Evolutionary conservation across 2,113 vertebrate species (phyloP), one percentile per base, ranked within the genome.

Genomic region (Oplegnathus fasciatus): DNA sequence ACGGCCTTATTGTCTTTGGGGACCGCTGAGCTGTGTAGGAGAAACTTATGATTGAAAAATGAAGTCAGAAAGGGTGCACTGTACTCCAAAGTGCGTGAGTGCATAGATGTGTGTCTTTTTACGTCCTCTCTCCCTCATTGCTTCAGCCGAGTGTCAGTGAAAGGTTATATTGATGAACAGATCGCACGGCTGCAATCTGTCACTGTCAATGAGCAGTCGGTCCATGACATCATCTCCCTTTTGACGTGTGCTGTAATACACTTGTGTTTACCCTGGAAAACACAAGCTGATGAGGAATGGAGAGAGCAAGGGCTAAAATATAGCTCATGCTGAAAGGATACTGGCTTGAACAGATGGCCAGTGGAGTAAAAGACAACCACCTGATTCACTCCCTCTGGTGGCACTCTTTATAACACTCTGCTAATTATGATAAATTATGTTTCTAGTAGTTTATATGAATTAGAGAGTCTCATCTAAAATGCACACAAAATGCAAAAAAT

Each of bases 191-290:
- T 87, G 82, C 79, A 83, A 86, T 90, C 75, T 88, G 89, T 93
- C 87, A 87, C 74, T 75, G 91, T 87, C 90, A 65, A 78, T 80
- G 83, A 85, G 69, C 54, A 60, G 78, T 86, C 67, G 28, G 70
- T 0, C 48, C 50, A 87, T 93, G 91, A 93, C 87, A 79, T 93
- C 92, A 94, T 86, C 86, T 71, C 77, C 82, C 70, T 60, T 90
- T 88, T 69, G 80, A 92, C 85, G 34, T 75, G 74, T 26, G 52
- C 85, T 55, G 82, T 81, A 88, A 87, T 82, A 67, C 87, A 78
- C 88, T 79, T 46, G 55, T 90, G 90, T 92, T 92, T 90, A 82
- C 88, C 70, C 83, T 88, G 84, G 87, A 90, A 67, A 87, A 87
- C 83, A 75, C 37, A 9, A 71, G 62, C 82, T 72, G 82, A 75